Evolutionary conservation across 2,797 vertebrate genomes (phyloP).

Genomic region (Anabas testudineus): DNA sequence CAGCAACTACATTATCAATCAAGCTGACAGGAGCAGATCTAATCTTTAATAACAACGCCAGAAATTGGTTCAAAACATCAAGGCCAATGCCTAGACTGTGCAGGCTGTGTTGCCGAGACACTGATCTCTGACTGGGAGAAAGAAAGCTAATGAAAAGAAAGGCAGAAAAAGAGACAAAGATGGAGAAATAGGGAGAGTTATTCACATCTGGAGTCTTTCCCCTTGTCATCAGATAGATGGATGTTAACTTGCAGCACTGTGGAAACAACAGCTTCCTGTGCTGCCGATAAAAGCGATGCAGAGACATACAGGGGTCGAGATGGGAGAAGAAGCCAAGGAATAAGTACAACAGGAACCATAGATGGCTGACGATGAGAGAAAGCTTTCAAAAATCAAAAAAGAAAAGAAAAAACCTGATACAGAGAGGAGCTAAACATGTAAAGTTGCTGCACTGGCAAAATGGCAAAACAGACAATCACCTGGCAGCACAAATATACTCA

Average conservation of each 20-base stretch:
- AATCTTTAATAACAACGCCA: conserved; percentile 78
- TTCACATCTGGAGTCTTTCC: conserved; percentile 93
- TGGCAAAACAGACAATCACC: conserved; percentile 37
- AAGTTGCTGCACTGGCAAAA: conserved; percentile 59
- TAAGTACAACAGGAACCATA: conserved; percentile 39
- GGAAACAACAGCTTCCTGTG: conserved; percentile 85
- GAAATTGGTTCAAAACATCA: conserved; percentile 80
- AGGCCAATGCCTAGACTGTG: conserved; percentile 81
- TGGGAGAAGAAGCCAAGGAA: conserved; percentile 22
- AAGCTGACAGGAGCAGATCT: conserved; percentile 61
- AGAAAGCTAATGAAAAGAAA: conserved; percentile 84
- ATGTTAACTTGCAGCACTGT: conserved; percentile 84
- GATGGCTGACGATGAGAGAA: conserved; percentile 14
- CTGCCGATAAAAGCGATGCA: conserved; percentile 75
- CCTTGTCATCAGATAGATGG: conserved; percentile 90
- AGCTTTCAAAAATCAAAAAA: conserved; percentile 30
- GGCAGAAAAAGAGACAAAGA: conserved; percentile 29
- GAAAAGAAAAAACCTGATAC: background rate
- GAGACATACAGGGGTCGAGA: conserved; percentile 40
- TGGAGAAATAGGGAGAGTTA: conserved; percentile 79
- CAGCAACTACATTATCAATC: conserved; percentile 62
- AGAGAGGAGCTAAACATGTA: background rate
- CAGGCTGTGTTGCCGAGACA: conserved; percentile 90
- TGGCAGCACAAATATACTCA: conserved; percentile 8
- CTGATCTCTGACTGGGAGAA: conserved; percentile 83